Evolutionary conservation across 2,797 vertebrate species (phyloP).

Genomic region (Spinus pinus): DNA sequence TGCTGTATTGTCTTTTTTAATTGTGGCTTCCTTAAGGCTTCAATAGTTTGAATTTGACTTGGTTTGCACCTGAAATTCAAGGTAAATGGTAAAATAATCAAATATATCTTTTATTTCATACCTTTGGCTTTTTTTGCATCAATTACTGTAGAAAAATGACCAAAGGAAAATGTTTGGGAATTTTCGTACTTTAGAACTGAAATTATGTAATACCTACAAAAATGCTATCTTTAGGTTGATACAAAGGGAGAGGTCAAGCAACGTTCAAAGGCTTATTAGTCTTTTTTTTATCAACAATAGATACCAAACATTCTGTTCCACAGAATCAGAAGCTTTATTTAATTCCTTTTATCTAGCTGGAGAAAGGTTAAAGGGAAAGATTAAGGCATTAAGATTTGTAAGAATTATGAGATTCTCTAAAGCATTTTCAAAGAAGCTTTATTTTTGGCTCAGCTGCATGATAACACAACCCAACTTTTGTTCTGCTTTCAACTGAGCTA

Average conservation of each 20-base stretch:
- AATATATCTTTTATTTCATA: not conserved
- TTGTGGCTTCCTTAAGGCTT: not conserved
- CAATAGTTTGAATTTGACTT: not conserved
- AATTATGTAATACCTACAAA: not conserved
- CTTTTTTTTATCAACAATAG: conserved; percentile 4
- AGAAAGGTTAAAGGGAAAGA: conserved; percentile 50
- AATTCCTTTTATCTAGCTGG: conserved; percentile 49
- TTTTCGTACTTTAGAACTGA: not conserved
- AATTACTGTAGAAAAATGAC: not conserved
- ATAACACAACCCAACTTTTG: conserved; percentile 18
- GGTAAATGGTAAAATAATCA: not conserved
- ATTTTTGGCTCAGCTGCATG: conserved; percentile 36
- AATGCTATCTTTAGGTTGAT: not conserved
- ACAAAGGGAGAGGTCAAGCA: not conserved
- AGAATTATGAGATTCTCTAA: conserved; percentile 31
- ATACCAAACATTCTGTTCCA: conserved; percentile 11
- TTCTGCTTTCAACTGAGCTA: conserved; percentile 32
- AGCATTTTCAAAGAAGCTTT: conserved; percentile 39
- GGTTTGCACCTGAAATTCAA: not conserved
- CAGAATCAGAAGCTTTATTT: conserved; percentile 35
- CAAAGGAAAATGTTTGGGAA: not conserved
- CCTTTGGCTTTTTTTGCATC: not conserved
- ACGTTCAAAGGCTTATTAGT: conserved; percentile 12
- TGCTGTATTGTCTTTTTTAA: not conserved
- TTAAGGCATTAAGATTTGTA: conserved; percentile 44